Conservation (phyloP, 1,140 invertebrate species). For the Eciton burchellii region DNA sequence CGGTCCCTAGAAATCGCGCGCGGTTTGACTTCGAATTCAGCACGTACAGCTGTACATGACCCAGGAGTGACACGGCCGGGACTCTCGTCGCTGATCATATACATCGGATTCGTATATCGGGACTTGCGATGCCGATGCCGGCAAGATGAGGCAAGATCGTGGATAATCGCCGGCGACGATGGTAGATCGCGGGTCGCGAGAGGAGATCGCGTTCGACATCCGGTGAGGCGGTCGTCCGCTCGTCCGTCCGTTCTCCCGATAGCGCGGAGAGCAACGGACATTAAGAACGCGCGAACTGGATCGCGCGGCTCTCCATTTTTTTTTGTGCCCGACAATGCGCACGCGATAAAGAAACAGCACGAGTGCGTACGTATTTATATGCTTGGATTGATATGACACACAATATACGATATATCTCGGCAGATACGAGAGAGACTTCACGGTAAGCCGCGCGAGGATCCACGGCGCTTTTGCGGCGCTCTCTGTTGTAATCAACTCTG, state of each 20-base stretch:
- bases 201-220: background rate
- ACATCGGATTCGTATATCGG: no score
- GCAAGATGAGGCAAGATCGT: no score
- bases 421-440: no score
- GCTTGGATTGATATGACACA: no score
- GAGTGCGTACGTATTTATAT: no score
- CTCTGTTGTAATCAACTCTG: slow-evolving; percentile 68
- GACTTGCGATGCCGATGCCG: no score
- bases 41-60: no score
- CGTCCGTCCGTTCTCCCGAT: slow-evolving; percentile 6
- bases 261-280: slow-evolving; percentile 7
- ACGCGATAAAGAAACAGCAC: background rate
- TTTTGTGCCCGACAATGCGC: background rate
- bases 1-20: no score
- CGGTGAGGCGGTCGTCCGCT: background rate
- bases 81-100: no score
- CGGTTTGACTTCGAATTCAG: no score
- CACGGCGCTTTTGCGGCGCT: slow-evolving; percentile 71
- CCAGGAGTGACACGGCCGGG: no score
- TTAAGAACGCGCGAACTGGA: slow-evolving; percentile 28
- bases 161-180: slow-evolving; percentile 26
- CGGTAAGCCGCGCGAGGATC: background rate
- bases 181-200: slow-evolving; percentile 27
- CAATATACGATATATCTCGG: no score
- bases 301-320: background rate